These are phyloP conservation scores for Campoletis sonorensis DNA, from an alignment of 1,140 invertebrate genomes.

Conservation along the genomic window DNA sequence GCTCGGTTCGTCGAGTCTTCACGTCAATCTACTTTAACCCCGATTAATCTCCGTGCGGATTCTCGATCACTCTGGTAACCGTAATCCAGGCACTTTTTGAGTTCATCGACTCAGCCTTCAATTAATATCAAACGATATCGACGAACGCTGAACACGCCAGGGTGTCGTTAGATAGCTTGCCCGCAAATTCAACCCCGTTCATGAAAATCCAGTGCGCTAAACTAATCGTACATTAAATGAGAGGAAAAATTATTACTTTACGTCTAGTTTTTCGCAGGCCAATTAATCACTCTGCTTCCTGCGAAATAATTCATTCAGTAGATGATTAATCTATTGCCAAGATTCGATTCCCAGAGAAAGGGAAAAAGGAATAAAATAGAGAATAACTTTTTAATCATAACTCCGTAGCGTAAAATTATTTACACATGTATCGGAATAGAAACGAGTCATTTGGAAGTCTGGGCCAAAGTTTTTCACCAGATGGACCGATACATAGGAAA, in stretches of 20 bases:
- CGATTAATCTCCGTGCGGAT: conserved; percentile 30
- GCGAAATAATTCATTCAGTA: too few relatives aligned
- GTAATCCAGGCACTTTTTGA: conserved; percentile 12
- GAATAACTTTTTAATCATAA: conserved; percentile 15
- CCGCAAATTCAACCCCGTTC: too few relatives aligned
- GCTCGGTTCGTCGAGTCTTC: conserved; percentile 10
- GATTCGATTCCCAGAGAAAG: background rate
- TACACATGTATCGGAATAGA: conserved; percentile 40
- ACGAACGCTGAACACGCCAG: background rate
- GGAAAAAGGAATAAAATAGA: too few relatives aligned
- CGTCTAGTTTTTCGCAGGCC: too few relatives aligned
- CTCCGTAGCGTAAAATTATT: conserved; percentile 35
- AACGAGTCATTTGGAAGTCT: conserved; percentile 39
- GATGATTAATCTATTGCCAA: too few relatives aligned
- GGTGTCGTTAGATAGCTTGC: too few relatives aligned
- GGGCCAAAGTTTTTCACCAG: background rate
- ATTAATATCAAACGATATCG: conserved; percentile 9
- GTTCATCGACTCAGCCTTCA: background rate
- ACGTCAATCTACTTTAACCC: conserved; percentile 15
- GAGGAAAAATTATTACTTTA: too few relatives aligned
- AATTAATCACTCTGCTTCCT: too few relatives aligned
- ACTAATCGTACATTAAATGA: too few relatives aligned
- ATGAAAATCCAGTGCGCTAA: too few relatives aligned
- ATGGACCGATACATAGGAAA: background rate
- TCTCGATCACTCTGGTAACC: conserved; percentile 14